Conservation (phyloP, 2,113 vertebrate genomes). For the Sorex fumeus region DNA sequence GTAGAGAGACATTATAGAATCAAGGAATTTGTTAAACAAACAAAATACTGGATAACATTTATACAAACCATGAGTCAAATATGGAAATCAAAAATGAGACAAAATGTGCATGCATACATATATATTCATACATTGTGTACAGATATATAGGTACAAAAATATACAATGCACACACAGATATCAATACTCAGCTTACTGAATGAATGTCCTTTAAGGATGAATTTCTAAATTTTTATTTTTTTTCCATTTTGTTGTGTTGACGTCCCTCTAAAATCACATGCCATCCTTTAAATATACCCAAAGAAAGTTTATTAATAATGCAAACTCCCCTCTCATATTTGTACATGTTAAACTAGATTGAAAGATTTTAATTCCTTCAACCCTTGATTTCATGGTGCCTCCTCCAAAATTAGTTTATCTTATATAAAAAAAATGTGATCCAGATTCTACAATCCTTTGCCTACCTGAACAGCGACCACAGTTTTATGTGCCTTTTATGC, state of each 20-base stretch:
- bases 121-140: no score
- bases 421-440: slow-evolving; percentile 44
- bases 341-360: slow-evolving; percentile 61
- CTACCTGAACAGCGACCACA: background rate
- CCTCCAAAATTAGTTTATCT: slow-evolving; percentile 34
- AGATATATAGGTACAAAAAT: background rate
- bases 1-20: slow-evolving; percentile 62
- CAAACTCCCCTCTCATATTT: slow-evolving; percentile 76
- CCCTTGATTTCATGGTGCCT: slow-evolving; percentile 26
- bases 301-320: slow-evolving; percentile 72
- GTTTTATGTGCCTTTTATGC: slow-evolving; percentile 2
- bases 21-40: slow-evolving; percentile 62
- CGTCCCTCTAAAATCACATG: slow-evolving; percentile 75
- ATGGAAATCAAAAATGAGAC: slow-evolving; percentile 75
- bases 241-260: slow-evolving; percentile 75
- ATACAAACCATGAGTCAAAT: slow-evolving; percentile 71
- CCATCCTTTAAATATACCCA: slow-evolving; percentile 62
- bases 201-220: slow-evolving; percentile 76
- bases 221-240: slow-evolving; percentile 76
- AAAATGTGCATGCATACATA: no score
- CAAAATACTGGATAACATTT: slow-evolving; percentile 38
- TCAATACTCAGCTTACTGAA: slow-evolving; percentile 37
- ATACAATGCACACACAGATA: slow-evolving; percentile 47
- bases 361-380: slow-evolving; percentile 32
- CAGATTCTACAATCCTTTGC: slow-evolving; percentile 34